A percentile compares a stretch with the other conserved stretches of the same genome.
Conservation (phyloP, 2,797 vertebrate species). For the Bovichtus diacanthus region DNA sequence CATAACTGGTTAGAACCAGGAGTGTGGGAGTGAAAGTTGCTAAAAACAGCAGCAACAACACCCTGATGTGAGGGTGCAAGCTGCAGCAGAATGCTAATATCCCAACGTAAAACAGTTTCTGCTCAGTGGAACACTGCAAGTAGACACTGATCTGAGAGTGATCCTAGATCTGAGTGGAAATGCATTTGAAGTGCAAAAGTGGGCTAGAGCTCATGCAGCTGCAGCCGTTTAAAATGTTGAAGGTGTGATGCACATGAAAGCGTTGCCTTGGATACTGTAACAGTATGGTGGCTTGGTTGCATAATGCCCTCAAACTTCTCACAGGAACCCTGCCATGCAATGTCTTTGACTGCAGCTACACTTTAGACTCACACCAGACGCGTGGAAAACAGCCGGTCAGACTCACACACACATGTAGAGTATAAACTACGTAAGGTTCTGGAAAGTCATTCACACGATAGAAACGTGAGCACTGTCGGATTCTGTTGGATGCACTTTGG, state of each 20-base stretch:
- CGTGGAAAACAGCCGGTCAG: conserved; percentile 14
- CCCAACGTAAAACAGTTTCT: conserved; percentile 43
- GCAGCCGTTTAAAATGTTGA: conserved; percentile 9
- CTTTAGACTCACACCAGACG: conserved; percentile 14
- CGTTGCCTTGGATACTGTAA: conserved; percentile 51
- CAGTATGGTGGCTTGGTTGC: conserved; percentile 35
- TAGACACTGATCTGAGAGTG: conserved; percentile 26
- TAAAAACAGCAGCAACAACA: conserved; percentile 78
- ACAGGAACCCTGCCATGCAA: conserved; percentile 16
- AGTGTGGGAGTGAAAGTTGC: conserved; percentile 77
- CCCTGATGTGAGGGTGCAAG: conserved; percentile 71
- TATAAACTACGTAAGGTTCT: neutral
- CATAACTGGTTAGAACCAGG: conserved; percentile 69
- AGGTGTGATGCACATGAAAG: conserved; percentile 30
- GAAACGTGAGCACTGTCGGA: neutral
- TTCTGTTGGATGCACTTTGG: neutral
- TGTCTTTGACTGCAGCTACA: conserved; percentile 14
- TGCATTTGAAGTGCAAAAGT: conserved; percentile 45
- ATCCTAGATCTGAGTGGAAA: conserved; percentile 21
- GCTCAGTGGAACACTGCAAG: conserved; percentile 41
- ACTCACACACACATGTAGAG: neutral
- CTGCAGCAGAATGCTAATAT: conserved; percentile 64
- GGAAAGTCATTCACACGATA: neutral
- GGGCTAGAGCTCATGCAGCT: conserved; percentile 12
- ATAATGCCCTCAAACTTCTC: conserved; percentile 41